These are phyloP conservation scores for Rhinogobius similis DNA, from an alignment of 2,113 vertebrate genomes.

Conservation along the genomic window DNA sequence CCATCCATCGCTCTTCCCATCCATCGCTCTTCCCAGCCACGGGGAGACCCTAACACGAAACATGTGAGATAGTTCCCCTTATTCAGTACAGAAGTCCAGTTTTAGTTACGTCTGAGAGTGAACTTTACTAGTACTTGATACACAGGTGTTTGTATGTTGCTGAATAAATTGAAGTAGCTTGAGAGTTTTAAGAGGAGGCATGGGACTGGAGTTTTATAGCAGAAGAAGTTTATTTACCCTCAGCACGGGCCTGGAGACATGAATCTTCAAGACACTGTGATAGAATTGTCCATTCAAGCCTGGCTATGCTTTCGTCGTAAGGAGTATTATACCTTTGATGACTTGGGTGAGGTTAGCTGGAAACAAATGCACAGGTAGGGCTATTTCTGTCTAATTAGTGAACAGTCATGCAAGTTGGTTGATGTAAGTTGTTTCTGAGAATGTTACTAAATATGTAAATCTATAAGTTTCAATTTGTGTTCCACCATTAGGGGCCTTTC, in stretches of 20 bases:
- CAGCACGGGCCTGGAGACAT: neutral
- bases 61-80: conserved; percentile 60
- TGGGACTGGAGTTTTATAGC: neutral
- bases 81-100: neutral
- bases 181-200: neutral
- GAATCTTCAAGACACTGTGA: neutral
- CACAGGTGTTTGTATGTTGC: neutral
- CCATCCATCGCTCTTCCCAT: conserved; percentile 31
- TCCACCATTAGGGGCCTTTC: no score
- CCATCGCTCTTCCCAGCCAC: conserved; percentile 29
- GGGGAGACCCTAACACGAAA: conserved; percentile 70
- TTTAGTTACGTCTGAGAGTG: neutral
- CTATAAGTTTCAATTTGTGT: no score
- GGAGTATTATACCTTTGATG: neutral
- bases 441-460: no score
- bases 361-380: no score
- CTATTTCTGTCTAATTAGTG: no score
- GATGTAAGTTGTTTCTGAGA: no score
- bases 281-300: neutral
- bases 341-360: no score
- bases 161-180: neutral
- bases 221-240: no score
- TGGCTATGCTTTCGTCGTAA: neutral
- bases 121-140: neutral
- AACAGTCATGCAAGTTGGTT: no score